Evolutionary conservation across 2,797 vertebrate genomes (phyloP).

Genomic region (Echeneis naucrates): DNA sequence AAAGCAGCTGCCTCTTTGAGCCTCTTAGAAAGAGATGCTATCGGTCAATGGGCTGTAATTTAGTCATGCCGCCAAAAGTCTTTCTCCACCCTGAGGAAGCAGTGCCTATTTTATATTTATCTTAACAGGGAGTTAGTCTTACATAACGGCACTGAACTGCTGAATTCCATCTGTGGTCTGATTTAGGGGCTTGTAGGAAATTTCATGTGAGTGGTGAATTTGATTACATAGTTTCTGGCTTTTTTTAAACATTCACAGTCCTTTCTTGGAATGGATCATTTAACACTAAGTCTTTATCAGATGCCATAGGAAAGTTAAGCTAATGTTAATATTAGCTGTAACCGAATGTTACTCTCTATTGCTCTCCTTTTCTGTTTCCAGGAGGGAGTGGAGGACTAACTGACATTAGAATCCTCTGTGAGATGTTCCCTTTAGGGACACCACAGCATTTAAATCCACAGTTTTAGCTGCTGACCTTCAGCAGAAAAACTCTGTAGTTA

Average conservation of each 20-base stretch:
- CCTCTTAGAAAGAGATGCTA: constrained; percentile 72
- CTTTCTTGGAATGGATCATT: constrained; percentile 17
- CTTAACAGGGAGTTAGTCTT: constrained; percentile 66
- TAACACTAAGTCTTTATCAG: background rate
- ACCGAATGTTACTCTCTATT: background rate
- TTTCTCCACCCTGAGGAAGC: constrained; percentile 59
- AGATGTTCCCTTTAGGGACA: background rate
- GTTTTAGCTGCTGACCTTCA: background rate
- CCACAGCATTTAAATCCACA: background rate
- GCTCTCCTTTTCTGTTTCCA: background rate
- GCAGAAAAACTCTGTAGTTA: too few species aligned
- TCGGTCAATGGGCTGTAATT: constrained; percentile 74
- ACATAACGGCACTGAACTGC: constrained; percentile 53
- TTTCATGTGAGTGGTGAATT: constrained; percentile 54
- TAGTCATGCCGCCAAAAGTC: constrained; percentile 59
- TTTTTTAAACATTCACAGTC: constrained; percentile 11
- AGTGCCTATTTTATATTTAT: constrained; percentile 62
- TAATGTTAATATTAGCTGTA: constrained; percentile 1
- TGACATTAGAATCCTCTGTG: background rate
- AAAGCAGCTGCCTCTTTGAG: constrained; percentile 77
- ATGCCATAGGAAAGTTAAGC: background rate
- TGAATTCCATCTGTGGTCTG: constrained; percentile 59
- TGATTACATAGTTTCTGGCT: constrained; percentile 39
- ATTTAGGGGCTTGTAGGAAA: constrained; percentile 53
- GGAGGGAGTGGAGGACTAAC: background rate